Conservation (phyloP, 2,888 invertebrate genomes). For the Sicus ferrugineus region DNA sequence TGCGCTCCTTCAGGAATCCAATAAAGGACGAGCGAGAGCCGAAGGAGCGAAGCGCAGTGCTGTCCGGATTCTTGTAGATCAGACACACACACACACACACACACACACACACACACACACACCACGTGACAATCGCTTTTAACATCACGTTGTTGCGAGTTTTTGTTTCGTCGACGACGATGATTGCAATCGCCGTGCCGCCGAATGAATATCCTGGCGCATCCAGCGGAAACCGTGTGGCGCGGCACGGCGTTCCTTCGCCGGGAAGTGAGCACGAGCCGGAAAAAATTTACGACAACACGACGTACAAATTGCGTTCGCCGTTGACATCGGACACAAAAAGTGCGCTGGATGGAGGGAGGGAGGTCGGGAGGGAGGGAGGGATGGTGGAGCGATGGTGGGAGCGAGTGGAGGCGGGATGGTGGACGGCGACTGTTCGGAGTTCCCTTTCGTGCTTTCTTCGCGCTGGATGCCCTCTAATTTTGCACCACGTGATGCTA, state of each 20-base stretch:
- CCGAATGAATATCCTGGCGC: constrained; percentile 28
- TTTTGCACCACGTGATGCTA: constrained; percentile 13
- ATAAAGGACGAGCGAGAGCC: constrained; percentile 23
- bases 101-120: constrained; percentile 16
- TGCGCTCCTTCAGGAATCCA: constrained; percentile 31
- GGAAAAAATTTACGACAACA: constrained; percentile 38
- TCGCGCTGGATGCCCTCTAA: background rate
- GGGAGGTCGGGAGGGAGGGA: no score
- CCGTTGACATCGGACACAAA: background rate
- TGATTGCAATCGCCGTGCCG: constrained; percentile 32
- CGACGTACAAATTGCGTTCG: constrained; percentile 40
- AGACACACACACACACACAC: constrained; percentile 30
- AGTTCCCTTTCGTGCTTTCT: background rate
- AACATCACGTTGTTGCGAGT: constrained; percentile 4
- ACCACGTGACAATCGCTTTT: background rate
- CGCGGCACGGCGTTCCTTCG: background rate
- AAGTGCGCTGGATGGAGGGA: background rate
- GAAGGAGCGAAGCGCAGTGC: constrained; percentile 9
- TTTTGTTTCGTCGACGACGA: constrained; percentile 21
- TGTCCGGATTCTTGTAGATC: constrained; percentile 13
- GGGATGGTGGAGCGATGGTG: no score
- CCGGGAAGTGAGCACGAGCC: constrained; percentile 33
- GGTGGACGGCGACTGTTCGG: background rate
- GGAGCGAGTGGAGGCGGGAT: no score
- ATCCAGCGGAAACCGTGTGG: constrained; percentile 16